These are phyloP conservation scores for Drosophila sproati DNA, from an alignment of 1,140 invertebrate genomes.

Conservation along the genomic window DNA sequence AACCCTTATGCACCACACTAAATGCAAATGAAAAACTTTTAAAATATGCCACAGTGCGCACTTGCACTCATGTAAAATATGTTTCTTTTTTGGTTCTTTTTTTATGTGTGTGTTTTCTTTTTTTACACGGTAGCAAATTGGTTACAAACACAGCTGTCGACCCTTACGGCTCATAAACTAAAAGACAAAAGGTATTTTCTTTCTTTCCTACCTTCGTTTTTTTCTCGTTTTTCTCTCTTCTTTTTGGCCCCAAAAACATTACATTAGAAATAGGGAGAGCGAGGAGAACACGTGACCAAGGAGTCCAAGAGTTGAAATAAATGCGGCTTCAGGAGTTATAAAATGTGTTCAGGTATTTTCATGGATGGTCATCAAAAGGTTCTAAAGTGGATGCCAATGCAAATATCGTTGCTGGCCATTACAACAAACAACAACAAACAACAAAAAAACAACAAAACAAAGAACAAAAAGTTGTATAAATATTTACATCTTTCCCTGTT, in stretches of 20 bases:
- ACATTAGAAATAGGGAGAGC: conserved; percentile 49
- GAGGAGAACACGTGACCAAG: conserved; percentile 51
- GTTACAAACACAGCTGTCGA: conserved; percentile 81
- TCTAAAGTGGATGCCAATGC: conserved; percentile 50
- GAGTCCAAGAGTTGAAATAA: conserved; percentile 16
- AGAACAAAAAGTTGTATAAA: conserved; percentile 33
- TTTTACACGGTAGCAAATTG: conserved; percentile 76
- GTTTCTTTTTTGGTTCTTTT: conserved; percentile 25
- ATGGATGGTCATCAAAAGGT: conserved; percentile 54
- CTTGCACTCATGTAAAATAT: conserved; percentile 71
- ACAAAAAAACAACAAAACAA: not conserved
- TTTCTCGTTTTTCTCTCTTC: not conserved
- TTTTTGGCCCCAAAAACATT: conserved; percentile 29
- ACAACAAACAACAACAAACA: not conserved
- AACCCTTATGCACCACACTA: conserved; percentile 25
- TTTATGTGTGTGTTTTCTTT: conserved; percentile 34
- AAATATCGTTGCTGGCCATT: conserved; percentile 38
- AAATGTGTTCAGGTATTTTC: conserved; percentile 41
- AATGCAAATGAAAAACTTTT: conserved; percentile 79
- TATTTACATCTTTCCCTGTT: conserved; percentile 27
- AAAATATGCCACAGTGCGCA: conserved; percentile 66
- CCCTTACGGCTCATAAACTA: conserved; percentile 74
- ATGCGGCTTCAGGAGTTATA: conserved; percentile 30
- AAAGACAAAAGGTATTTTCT: conserved; percentile 70
- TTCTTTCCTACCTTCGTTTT: not conserved